phyloP scores from a whole-genome alignment of 2,113 vertebrate genomes.

The Mesitornis unicolor region DNA sequence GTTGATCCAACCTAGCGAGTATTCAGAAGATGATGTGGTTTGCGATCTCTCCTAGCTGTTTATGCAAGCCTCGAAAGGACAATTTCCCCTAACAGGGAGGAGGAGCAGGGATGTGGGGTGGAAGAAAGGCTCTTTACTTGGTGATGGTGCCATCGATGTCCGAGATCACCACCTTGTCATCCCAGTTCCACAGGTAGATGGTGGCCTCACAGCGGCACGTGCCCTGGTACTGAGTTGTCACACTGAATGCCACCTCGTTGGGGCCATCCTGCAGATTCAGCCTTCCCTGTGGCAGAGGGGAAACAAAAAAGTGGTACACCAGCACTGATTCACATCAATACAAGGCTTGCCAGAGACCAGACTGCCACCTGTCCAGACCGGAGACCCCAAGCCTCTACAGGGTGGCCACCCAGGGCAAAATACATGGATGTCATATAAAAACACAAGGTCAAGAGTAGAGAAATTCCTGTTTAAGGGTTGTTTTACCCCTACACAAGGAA shows the following conservation, averaged over 20 bases:
- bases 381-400: neutral
- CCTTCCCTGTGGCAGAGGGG: constrained; percentile 63
- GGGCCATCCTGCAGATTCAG: constrained; percentile 88
- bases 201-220: constrained; percentile 91
- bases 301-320: neutral
- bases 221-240: constrained; percentile 95
- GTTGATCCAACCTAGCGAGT: neutral
- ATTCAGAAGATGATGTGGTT: fast-evolving
- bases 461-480: neutral
- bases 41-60: neutral
- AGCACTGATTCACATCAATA: neutral
- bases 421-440: neutral
- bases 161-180: constrained; percentile 90
- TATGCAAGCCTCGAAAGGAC: neutral
- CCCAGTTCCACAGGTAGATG: constrained; percentile 95
- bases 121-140: constrained; percentile 77
- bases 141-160: constrained; percentile 98
- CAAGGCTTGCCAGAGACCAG: neutral
- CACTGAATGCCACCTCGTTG: constrained; percentile 90
- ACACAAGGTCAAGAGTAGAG: neutral
- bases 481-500: neutral
- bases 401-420: neutral
- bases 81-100: fast-evolving
- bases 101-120: neutral
- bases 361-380: neutral